Evolutionary conservation across 2,888 invertebrate species (phyloP).

Genomic region (Lymantria monacha): DNA sequence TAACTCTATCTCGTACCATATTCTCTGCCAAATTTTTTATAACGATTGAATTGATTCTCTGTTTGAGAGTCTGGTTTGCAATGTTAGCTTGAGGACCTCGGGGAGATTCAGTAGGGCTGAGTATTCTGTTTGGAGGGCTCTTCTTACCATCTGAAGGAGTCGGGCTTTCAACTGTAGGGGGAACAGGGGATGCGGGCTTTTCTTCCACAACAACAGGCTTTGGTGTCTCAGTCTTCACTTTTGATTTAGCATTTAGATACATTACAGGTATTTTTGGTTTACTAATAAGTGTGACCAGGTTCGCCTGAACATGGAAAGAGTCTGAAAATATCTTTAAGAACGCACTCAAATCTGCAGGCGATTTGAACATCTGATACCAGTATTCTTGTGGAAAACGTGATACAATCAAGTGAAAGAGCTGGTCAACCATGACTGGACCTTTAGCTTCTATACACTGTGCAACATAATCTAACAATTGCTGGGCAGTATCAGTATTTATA

Average conservation of each 20-base stretch:
- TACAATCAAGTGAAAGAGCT: slow-evolving; percentile 91
- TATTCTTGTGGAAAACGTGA: slow-evolving; percentile 89
- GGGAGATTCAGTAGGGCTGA: slow-evolving; percentile 78
- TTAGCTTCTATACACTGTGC: slow-evolving; percentile 91
- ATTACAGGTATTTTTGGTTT: slow-evolving; percentile 87
- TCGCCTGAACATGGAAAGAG: slow-evolving; percentile 95
- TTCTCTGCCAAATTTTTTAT: slow-evolving; percentile 95
- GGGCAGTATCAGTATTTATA: slow-evolving; percentile 92
- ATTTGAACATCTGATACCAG: slow-evolving; percentile 94
- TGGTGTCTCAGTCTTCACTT: slow-evolving; percentile 77
- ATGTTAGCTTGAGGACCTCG: slow-evolving; percentile 74
- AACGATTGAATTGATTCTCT: slow-evolving; percentile 93
- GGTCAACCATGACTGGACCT: slow-evolving; percentile 92
- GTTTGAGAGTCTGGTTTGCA: slow-evolving; percentile 91
- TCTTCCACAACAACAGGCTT: slow-evolving; percentile 73
- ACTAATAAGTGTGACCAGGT: slow-evolving; percentile 92
- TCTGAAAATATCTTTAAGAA: slow-evolving; percentile 97
- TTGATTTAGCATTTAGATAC: slow-evolving; percentile 77
- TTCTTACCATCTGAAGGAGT: slow-evolving; percentile 73
- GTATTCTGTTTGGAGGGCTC: slow-evolving; percentile 75
- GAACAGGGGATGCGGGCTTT: slow-evolving; percentile 59
- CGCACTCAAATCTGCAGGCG: slow-evolving; percentile 93
- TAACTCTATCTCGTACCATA: slow-evolving; percentile 80
- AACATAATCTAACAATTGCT: slow-evolving; percentile 90
- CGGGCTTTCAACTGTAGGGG: slow-evolving; percentile 65